These are phyloP conservation scores for Athene noctua DNA, from an alignment of 2,113 vertebrate species.

Conservation along the genomic window DNA sequence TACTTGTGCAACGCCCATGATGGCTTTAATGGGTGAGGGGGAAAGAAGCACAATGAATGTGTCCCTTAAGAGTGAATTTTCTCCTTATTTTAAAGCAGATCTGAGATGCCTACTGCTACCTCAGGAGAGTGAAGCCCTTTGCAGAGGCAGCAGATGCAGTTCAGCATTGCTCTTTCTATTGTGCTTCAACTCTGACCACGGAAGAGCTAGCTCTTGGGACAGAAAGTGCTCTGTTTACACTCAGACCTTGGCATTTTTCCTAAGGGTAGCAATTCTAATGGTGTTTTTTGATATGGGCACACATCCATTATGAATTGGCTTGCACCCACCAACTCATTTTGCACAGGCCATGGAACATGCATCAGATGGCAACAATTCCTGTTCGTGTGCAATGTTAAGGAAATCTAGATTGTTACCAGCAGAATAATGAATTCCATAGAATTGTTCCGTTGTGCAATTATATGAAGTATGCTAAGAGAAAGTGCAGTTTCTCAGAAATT, in stretches of 20 bases:
- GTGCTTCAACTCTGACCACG: neutral
- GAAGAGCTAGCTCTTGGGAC: neutral
- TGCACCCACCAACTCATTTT: constrained; percentile 49
- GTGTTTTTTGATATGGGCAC: constrained; percentile 47
- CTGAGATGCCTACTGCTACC: neutral
- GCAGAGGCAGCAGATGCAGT: constrained; percentile 17
- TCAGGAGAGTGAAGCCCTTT: neutral
- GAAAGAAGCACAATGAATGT: neutral
- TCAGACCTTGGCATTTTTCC: constrained; percentile 44
- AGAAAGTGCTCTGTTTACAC: constrained; percentile 44
- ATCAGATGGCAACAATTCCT: constrained; percentile 36
- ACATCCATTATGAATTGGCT: constrained; percentile 51
- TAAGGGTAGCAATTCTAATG: constrained; percentile 40
- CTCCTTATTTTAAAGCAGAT: neutral
- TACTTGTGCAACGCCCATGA: fast-evolving
- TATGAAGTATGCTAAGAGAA: neutral
- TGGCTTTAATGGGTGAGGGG: neutral
- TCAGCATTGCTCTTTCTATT: neutral
- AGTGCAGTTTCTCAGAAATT: constrained; percentile 8
- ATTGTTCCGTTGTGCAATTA: constrained; percentile 3
- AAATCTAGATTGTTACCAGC: constrained; percentile 29
- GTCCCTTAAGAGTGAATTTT: neutral
- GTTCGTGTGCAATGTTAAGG: neutral
- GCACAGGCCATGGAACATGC: constrained; percentile 27
- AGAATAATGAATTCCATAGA: constrained; percentile 22